phyloP scores from a whole-genome alignment of 2,797 vertebrate species.

The Denticeps clupeoides region DNA sequence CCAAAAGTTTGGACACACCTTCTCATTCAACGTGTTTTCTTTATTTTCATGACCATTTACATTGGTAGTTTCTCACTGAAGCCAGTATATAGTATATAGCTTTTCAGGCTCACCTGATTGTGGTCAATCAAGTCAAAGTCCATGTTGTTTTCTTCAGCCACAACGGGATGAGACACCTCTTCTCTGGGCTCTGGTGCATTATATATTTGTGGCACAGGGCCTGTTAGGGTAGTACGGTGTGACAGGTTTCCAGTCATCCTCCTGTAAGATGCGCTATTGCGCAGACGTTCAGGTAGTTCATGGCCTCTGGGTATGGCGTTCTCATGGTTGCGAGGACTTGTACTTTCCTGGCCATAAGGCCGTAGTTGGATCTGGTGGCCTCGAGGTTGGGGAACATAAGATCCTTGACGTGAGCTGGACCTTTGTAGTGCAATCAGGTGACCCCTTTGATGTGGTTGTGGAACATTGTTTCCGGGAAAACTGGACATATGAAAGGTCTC shows the following conservation, averaged over 20 bases:
- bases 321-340: conserved; percentile 15
- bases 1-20: no score
- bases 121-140: conserved; percentile 41
- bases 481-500: neutral
- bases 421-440: conserved; percentile 62
- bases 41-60: no score
- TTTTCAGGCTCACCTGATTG: conserved; percentile 57
- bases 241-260: conserved; percentile 19
- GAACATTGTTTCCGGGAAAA: no score
- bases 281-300: conserved; percentile 45
- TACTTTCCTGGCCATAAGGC: conserved; percentile 47
- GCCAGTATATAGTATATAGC: no score
- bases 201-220: no score
- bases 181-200: conserved; percentile 6
- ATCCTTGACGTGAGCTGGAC: conserved; percentile 29
- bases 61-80: no score
- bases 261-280: conserved; percentile 39
- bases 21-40: no score
- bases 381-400: conserved; percentile 30
- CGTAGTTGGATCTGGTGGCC: conserved; percentile 29
- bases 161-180: conserved; percentile 28
- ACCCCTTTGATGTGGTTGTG: conserved; percentile 34
- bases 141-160: conserved; percentile 48
- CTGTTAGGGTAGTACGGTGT: conserved; percentile 14
- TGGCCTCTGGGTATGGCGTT: conserved; percentile 45